Base-by-base conservation (phyloP, 2,888 invertebrate species). In the Deilephila porcellus region DNA sequence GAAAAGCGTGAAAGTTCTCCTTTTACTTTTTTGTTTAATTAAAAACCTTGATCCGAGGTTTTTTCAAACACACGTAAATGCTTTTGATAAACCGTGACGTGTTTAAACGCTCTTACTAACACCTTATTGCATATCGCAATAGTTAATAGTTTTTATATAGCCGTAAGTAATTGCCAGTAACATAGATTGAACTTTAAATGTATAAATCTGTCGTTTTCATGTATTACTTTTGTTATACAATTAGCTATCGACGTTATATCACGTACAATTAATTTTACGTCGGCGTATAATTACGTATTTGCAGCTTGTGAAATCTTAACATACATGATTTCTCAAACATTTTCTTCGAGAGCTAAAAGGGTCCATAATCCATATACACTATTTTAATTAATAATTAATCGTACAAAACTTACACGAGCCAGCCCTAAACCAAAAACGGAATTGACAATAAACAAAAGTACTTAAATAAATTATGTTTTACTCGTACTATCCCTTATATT, bases 1-100 rank as follows among this genome's bases (percentile, higher is more conserved):
- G 80, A 82, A 80, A 81, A 78, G 80, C 77, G 80, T 80, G 77
- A 81, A 82, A 78, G 76, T 79, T 83, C 81, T 81, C 81, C 74
- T 76, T 79, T 73, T 78, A 75, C 67, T 67, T 67, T 67, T 67
- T 67, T 67, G 67, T 76, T 80, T 78, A 76, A 75, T 75, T 73
- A 75, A 60, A 71, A 71, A 71, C 60, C 59, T 60, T 71, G 45
- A 45, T 60, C 60, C 71, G 60, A 71, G 71, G 67, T 45, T 67
- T 67, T 64, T 52, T 45, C 64, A 67, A 67, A 67, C 67, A 45
- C 64, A 67, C 67, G 67, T 67, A 67, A 52, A 45, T 45, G 67
- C 67, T 67, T 67, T 67, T 67, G 67, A 67, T 67, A 67, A 67
- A 17, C 45, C 52, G 67, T 67, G 25, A 67, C 52, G 67, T 45